A percentile compares a stretch with the other conserved stretches of the same genome.
Evolutionary conservation across 2,888 invertebrate species (phyloP).

Genomic region (Nycteola revayana): DNA sequence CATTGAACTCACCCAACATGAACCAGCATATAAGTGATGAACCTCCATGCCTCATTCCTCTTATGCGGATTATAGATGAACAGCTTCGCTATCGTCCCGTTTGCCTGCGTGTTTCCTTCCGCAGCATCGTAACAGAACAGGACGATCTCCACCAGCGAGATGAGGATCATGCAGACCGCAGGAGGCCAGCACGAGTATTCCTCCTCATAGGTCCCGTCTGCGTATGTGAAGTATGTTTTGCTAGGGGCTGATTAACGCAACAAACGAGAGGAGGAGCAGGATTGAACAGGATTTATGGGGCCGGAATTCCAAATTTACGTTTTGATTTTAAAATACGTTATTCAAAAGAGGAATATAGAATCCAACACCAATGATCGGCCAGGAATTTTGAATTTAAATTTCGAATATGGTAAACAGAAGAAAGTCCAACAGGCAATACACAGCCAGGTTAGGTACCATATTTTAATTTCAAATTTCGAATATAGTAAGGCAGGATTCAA

Average conservation of each 20-base stretch:
- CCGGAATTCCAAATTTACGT: too few species aligned
- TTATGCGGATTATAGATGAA: constrained; percentile 95
- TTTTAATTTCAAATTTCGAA: too few species aligned
- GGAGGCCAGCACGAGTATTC: constrained; percentile 97
- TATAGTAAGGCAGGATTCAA: too few species aligned
- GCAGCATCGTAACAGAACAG: constrained; percentile 83
- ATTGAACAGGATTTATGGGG: background rate
- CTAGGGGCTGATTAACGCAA: constrained; percentile 53
- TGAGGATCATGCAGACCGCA: constrained; percentile 93
- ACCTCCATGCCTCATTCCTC: constrained; percentile 95
- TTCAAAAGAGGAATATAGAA: too few species aligned
- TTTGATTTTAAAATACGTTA: too few species aligned
- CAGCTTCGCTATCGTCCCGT: constrained; percentile 90
- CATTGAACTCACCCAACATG: constrained; percentile 90
- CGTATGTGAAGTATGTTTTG: constrained; percentile 65
- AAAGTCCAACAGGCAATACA: too few species aligned
- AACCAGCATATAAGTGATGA: constrained; percentile 96
- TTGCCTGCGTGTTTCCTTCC: constrained; percentile 68
- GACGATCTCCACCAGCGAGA: constrained; percentile 93
- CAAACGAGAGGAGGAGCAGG: constrained; percentile 48
- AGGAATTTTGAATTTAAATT: too few species aligned
- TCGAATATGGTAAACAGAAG: too few species aligned
- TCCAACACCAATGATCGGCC: too few species aligned
- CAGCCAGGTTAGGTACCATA: too few species aligned
- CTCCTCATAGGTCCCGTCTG: constrained; percentile 92